Evolutionary conservation across 2,797 vertebrate species (phyloP), one percentile per base, ranked within the genome.

Genomic region (Brachyalestes nurse): DNA sequence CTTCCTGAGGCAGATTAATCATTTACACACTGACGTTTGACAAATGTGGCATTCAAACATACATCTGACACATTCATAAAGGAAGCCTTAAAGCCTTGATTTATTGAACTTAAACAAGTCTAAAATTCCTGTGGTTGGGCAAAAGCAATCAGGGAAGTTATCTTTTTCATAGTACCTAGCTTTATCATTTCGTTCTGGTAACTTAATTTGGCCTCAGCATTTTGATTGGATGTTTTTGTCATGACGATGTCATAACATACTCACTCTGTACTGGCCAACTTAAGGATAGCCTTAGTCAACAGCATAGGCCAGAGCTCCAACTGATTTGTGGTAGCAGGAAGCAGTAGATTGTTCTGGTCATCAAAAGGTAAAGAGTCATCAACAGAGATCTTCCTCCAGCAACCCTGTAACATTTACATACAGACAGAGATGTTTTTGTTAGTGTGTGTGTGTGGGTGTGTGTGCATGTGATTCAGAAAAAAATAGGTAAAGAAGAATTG

Each of bases 281-380:
- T 98, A 87, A 99, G 94, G 77, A 99, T 93, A 79, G 94, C 97
- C 92, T 99, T 99, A 83, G 95, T 92, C 89, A 99, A 82, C 83
- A 99, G 87, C 96, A 99, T 94, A 58, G 98, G 97, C 98, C 98
- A 99, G 81, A 99, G 95, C 90, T 99, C 97, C 84, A 85, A 88
- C 61, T 93, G 90, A 89, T 84, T 93, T 19, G 93, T 85, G 83
- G 96, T 95, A 82, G 93, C 90, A 66, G 97, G 98, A 71, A 99
- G 95, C 86, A 99, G 91, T 65, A 98, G 87, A 72, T 95, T 93
- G 79, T 95, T 94, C 2, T 96, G 91, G 88, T 96, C 93, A 85
- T 91, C 94, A 89, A 98, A 99, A 47, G 97, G 97, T 91, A 99
- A 90, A 16, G 86, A 92, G 86, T 99, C 97, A 88, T 99, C 97